Base-by-base conservation (phyloP, 2,797 vertebrate species). In the Hyperoplus immaculatus region DNA sequence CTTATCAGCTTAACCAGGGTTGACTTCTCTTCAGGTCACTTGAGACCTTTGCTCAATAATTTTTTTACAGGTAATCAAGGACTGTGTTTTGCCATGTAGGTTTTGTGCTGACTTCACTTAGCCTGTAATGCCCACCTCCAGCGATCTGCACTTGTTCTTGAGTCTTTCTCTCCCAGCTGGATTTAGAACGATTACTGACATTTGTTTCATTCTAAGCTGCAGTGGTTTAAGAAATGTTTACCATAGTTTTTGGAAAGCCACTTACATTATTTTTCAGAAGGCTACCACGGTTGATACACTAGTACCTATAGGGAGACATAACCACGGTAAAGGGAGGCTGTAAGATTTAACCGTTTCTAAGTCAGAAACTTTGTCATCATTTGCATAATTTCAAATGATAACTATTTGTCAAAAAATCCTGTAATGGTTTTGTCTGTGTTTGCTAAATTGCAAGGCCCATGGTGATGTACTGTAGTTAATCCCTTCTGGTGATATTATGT, bases 151-250 rank as follows among this genome's bases (percentile, higher is more conserved):
- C 55, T 61, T 50, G n/a, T 21, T 76, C 41, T 49, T 46, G 13
- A 61, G 15, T 62, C 38, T n/a, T 14, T 61, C 57, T 29, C 53
- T 29, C 38, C 12, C 3, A 61, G 16, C 47, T 39, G 13, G 39
- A 61, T 14, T 70, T 54, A 29, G 5, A 63, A 51, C 54, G 45
- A 62, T 39, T 60, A 29, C 45, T 38, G 29, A 18, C 53, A 18
- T 50, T 39, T 59, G 39, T 39, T 69, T 5, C 61, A 73, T 41
- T 29, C 38, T 71, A 69, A 78, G 49, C 61, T 51, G 7, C 47
- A 62, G 8, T 64, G 70, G 76, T 71, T 77, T 58, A 6, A 39
- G 36, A 83, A 59, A 38, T 53, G 62, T 78, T 67, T 78, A 75
- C 42, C 47, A 55, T 36, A 54, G 59, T 55, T 69, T 72, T 50